Conservation (phyloP, 2,113 vertebrate species). For the Vidua macroura region DNA sequence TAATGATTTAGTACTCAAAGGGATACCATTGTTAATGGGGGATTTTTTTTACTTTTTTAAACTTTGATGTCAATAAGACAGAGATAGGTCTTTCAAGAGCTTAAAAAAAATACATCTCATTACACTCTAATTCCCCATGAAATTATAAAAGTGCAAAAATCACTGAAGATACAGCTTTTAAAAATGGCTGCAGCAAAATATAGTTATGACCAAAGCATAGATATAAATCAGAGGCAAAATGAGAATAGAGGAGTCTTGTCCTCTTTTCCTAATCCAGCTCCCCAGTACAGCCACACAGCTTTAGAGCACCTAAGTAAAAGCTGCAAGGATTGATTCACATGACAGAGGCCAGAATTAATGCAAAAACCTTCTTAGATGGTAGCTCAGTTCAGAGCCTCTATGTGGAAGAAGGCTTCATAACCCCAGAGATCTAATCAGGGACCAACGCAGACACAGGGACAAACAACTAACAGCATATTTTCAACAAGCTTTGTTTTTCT, state of each 20-base stretch:
- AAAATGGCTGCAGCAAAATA: background rate
- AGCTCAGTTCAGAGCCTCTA: background rate
- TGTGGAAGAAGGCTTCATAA: background rate
- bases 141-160: background rate
- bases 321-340: background rate
- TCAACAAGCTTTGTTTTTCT: background rate
- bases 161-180: background rate
- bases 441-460: background rate
- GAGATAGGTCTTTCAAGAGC: background rate
- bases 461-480: background rate
- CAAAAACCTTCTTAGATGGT: background rate
- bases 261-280: background rate
- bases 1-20: background rate
- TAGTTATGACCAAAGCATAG: background rate
- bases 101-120: background rate
- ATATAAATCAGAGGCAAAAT: background rate
- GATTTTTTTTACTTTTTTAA: background rate
- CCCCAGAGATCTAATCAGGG: background rate
- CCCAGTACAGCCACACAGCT: rapidly evolving
- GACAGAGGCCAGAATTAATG: background rate
- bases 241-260: background rate
- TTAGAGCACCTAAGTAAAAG: background rate
- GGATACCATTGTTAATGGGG: background rate
- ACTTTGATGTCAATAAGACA: background rate
- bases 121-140: background rate